Base-by-base conservation (phyloP, 2,888 invertebrate genomes). In the Pinctada fucata region DNA sequence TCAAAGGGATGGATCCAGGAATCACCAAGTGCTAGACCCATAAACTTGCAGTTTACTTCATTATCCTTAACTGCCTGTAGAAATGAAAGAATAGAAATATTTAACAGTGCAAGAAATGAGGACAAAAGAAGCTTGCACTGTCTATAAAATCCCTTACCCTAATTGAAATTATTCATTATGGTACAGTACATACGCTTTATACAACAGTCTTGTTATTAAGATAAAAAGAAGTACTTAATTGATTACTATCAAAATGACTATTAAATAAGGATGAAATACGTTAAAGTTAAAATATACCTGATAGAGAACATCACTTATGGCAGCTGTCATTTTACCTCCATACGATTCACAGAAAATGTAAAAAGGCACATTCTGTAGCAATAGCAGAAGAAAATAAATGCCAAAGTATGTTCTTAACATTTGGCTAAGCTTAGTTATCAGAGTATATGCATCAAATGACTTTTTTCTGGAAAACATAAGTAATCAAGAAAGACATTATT, bases 281-380 rank as follows among this genome's bases (percentile, higher is more conserved):
- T 58, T 58, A 13, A 73, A 47, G 49, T 16, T n/a, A 2, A 31
- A 5, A 49, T 10, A 58, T n/a, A 77, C 76, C 76, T 76, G 79
- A 73, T 58, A 65, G 3, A 80, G 51, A 10, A 69, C 70, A 31
- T 77, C 51, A 6, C 95, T 96, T 91, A 97, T 97, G 88, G 96
- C 96, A 0, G 96, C 95, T 0, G 96, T 96, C 97, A 97, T 97
- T 93, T 98, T 98, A 1, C 97, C 97, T 45, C 97, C 97, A 91
- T 97, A 97, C 0, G 97, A 97, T 92, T 98, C 97, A 48, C 96
- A 96, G 88, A 96, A 96, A 81, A 97, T 96, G 90, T 97, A 97
- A 58, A 97, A 93, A 0, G 97, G 96, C 0, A 95, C 94, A 8
- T 93, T 93, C 91, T 94, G 94, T 49, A 88, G 86, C 45, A 74